Conservation (phyloP, 2,888 invertebrate species). For the Julus scandinavius region DNA sequence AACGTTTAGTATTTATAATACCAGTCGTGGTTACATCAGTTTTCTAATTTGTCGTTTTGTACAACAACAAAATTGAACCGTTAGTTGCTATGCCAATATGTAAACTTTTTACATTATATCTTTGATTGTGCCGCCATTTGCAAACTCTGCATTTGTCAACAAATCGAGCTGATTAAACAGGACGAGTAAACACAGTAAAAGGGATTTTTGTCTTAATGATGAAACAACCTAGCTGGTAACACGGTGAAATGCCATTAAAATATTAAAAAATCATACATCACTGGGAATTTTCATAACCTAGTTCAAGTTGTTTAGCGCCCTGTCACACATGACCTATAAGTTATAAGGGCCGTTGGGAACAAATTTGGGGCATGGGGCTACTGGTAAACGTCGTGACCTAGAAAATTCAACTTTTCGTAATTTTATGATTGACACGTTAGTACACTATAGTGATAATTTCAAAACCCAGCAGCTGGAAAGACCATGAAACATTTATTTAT, state of each 20-base stretch:
- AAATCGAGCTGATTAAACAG: slow-evolving; percentile 7
- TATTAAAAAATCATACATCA: neutral
- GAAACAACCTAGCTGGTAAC: neutral
- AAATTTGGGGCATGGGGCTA: neutral
- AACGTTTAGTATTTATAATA: neutral
- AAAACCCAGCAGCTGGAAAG: neutral
- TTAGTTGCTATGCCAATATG: neutral
- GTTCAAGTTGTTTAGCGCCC: neutral
- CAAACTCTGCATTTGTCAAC: slow-evolving; percentile 4
- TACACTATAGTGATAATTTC: neutral
- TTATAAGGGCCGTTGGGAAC: neutral
- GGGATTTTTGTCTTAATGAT: neutral
- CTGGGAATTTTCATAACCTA: slow-evolving; percentile 6
- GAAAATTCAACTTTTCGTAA: neutral
- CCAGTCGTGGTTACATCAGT: neutral
- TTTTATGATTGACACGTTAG: neutral
- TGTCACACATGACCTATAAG: neutral
- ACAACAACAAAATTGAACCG: neutral
- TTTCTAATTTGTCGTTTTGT: neutral
- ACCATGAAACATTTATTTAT: neutral
- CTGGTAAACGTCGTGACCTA: slow-evolving; percentile 6
- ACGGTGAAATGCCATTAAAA: neutral
- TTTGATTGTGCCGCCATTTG: slow-evolving; percentile 11
- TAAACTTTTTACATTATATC: neutral
- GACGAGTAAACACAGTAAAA: neutral